phyloP scores from a whole-genome alignment of 2,797 vertebrate species.

The Fundulus diaphanus region DNA sequence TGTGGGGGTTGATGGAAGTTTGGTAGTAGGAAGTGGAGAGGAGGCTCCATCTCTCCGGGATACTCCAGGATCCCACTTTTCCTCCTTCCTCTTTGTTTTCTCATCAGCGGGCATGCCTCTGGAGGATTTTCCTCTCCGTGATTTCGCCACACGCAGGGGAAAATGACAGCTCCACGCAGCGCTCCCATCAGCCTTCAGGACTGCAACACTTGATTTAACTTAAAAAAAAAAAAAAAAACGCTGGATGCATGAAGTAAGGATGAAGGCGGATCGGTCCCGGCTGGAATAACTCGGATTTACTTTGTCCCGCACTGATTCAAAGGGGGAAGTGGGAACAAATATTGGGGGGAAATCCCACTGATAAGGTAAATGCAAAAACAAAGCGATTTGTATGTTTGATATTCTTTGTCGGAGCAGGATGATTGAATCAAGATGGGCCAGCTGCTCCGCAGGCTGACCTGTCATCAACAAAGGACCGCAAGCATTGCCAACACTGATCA shows the following conservation, averaged over 20 bases:
- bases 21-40: constrained; percentile 73
- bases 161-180: constrained; percentile 38
- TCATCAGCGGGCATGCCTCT: constrained; percentile 43
- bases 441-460: constrained; percentile 65
- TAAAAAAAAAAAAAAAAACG: constrained; percentile 44
- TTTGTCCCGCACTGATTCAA: constrained; percentile 29
- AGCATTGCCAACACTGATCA: background rate
- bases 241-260: constrained; percentile 66
- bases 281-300: constrained; percentile 65
- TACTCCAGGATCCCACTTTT: constrained; percentile 50
- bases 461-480: constrained; percentile 69
- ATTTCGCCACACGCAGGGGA: constrained; percentile 4
- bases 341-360: constrained; percentile 14
- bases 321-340: background rate
- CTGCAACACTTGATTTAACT: constrained; percentile 54
- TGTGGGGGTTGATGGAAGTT: constrained; percentile 76
- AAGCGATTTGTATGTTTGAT: constrained; percentile 1
- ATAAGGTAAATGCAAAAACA: constrained; percentile 62
- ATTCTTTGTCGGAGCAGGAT: constrained; percentile 52
- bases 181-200: constrained; percentile 20
- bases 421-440: constrained; percentile 63
- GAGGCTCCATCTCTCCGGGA: constrained; percentile 61
- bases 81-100: background rate
- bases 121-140: constrained; percentile 12
- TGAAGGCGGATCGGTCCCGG: constrained; percentile 63